These are phyloP conservation scores for Coleophora deauratella DNA, from an alignment of 2,888 invertebrate genomes.

Conservation along the genomic window DNA sequence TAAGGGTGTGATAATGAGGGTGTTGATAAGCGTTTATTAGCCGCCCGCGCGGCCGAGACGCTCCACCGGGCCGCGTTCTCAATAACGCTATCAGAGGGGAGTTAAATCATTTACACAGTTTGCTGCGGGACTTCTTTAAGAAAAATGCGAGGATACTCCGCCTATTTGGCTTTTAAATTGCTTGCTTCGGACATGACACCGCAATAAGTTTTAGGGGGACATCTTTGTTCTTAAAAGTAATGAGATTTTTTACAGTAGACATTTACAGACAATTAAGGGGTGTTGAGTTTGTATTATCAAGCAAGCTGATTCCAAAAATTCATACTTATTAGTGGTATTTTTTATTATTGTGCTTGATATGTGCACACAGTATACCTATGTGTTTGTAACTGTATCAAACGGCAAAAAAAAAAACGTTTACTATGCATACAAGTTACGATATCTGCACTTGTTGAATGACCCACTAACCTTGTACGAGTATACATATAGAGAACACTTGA, in stretches of 20 bases:
- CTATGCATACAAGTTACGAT: no score
- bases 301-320: no score
- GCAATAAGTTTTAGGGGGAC: slow-evolving; percentile 23
- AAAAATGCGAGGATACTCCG: slow-evolving; percentile 52
- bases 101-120: slow-evolving; percentile 72
- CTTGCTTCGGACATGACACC: slow-evolving; percentile 27
- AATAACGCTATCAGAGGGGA: slow-evolving; percentile 67
- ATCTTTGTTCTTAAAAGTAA: slow-evolving; percentile 35
- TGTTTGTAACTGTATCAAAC: no score
- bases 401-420: no score
- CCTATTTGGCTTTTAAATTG: slow-evolving; percentile 54
- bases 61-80: slow-evolving; percentile 39
- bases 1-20: slow-evolving; percentile 75
- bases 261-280: not conserved
- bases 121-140: slow-evolving; percentile 49
- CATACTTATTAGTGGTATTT: no score
- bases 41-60: slow-evolving; percentile 40
- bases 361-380: no score
- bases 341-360: no score
- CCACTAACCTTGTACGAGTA: no score
- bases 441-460: no score
- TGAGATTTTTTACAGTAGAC: slow-evolving; percentile 20
- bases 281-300: not conserved
- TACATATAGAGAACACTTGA: no score
- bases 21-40: slow-evolving; percentile 75